Evolutionary conservation across 2,797 vertebrate species (phyloP).

Genomic region (Galagoides demidoff): DNA sequence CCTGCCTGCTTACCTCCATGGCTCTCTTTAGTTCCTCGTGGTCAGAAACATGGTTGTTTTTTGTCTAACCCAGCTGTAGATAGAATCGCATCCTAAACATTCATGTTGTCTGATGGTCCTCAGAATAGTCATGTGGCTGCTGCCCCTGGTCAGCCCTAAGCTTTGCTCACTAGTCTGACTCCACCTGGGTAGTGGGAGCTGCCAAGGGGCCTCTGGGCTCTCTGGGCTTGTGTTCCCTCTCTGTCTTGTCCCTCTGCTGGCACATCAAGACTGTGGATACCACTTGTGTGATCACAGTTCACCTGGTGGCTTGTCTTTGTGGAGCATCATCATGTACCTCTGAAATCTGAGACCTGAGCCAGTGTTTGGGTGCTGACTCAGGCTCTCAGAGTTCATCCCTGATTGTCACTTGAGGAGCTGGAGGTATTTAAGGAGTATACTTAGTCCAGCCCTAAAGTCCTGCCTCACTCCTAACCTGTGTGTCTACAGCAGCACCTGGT

Average conservation of each 20-base stretch:
- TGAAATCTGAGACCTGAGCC: background rate
- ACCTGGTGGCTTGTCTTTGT: background rate
- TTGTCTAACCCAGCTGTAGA: background rate
- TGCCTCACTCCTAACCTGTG: background rate
- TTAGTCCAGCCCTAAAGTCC: background rate
- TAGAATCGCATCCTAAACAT: background rate
- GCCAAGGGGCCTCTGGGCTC: background rate
- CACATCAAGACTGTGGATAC: background rate
- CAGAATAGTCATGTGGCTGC: background rate
- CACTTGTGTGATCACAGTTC: background rate
- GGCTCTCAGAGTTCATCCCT: background rate
- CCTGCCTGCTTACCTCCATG: background rate
- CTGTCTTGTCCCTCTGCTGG: background rate
- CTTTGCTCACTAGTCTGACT: background rate
- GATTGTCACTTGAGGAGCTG: background rate
- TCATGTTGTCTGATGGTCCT: background rate
- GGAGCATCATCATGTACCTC: background rate
- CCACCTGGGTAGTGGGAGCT: background rate
- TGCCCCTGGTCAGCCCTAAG: background rate
- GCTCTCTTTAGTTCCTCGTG: background rate
- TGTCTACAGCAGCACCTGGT: background rate
- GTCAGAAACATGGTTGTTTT: background rate
- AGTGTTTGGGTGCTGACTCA: background rate
- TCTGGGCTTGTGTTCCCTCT: background rate
- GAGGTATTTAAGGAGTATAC: background rate